Evolutionary conservation across 2,113 vertebrate species (phyloP).

Genomic region (Lepus timidus): DNA sequence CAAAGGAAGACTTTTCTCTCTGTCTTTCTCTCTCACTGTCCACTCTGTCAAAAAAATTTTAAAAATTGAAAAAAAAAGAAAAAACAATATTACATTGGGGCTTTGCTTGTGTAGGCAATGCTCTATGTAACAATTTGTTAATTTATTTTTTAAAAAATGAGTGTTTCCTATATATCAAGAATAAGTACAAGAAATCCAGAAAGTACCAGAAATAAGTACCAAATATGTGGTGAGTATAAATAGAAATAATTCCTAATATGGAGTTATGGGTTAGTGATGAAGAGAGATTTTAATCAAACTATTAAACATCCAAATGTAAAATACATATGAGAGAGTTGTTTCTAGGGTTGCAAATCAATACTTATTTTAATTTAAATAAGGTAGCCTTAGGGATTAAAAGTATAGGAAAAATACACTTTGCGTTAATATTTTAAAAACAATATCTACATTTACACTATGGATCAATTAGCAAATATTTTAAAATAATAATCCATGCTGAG

Average conservation of each 20-base stretch:
- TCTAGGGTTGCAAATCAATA: background rate
- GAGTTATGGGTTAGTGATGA: background rate
- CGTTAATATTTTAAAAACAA: background rate
- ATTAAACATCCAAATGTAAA: background rate
- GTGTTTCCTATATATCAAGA: background rate
- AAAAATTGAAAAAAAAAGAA: too few relatives aligned
- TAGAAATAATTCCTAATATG: background rate
- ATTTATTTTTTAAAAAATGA: background rate
- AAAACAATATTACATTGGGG: too few relatives aligned
- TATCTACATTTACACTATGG: background rate
- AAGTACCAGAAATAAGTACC: background rate
- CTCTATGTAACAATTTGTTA: background rate
- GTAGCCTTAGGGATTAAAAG: background rate
- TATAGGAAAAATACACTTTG: background rate
- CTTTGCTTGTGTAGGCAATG: too few relatives aligned
- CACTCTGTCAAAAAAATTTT: too few relatives aligned
- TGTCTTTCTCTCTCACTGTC: too few relatives aligned
- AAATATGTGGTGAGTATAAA: background rate
- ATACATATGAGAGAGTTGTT: background rate
- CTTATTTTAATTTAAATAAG: too few relatives aligned
- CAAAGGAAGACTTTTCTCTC: too few relatives aligned
- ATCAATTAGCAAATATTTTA: background rate
- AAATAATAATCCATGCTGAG: background rate
- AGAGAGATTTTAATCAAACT: background rate
- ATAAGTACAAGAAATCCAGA: too few relatives aligned